Evolutionary conservation across 2,113 vertebrate species (phyloP).

Genomic region (Cottus gobio): DNA sequence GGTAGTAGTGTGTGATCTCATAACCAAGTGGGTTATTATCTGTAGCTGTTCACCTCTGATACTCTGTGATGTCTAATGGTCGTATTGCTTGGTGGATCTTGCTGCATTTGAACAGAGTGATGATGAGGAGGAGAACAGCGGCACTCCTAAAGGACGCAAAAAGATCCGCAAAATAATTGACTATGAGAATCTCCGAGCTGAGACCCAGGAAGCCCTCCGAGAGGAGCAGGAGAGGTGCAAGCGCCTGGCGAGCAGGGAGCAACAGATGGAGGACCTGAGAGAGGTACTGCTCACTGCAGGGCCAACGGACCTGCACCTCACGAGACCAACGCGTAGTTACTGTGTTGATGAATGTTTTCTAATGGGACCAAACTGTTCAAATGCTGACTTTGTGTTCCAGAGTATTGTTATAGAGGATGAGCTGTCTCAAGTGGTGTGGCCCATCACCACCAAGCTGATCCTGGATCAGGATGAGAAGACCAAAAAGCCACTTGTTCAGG

Average conservation of each 20-base stretch:
- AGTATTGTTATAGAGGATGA: slow-evolving; percentile 88
- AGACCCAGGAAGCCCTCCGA: slow-evolving; percentile 94
- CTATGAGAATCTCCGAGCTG: slow-evolving; percentile 89
- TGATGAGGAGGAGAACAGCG: slow-evolving; percentile 66
- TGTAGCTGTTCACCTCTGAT: not conserved
- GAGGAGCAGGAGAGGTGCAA: slow-evolving; percentile 94
- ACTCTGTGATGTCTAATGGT: not conserved
- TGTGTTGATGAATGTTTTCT: not conserved
- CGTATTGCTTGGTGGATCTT: not conserved
- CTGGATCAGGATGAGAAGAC: slow-evolving; percentile 94
- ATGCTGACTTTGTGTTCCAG: slow-evolving; percentile 68
- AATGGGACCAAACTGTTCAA: not conserved
- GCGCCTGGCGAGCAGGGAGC: slow-evolving; percentile 91
- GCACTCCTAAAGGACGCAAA: slow-evolving; percentile 92
- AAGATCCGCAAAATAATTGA: slow-evolving; percentile 96
- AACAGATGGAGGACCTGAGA: slow-evolving; percentile 90
- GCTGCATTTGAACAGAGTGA: slow-evolving; percentile 66
- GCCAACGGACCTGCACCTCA: not conserved
- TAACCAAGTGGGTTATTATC: not conserved
- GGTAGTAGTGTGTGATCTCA: slow-evolving; percentile 72
- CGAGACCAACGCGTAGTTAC: not conserved
- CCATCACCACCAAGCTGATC: slow-evolving; percentile 94
- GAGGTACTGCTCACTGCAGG: slow-evolving; percentile 80
- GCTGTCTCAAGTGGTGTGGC: slow-evolving; percentile 86
- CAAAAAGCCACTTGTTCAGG: slow-evolving; percentile 91